Percentiles rank a stretch among this genome's conserved stretches.
Conservation (phyloP, 2,797 vertebrate genomes). For the Poeciliopsis turneri region DNA sequence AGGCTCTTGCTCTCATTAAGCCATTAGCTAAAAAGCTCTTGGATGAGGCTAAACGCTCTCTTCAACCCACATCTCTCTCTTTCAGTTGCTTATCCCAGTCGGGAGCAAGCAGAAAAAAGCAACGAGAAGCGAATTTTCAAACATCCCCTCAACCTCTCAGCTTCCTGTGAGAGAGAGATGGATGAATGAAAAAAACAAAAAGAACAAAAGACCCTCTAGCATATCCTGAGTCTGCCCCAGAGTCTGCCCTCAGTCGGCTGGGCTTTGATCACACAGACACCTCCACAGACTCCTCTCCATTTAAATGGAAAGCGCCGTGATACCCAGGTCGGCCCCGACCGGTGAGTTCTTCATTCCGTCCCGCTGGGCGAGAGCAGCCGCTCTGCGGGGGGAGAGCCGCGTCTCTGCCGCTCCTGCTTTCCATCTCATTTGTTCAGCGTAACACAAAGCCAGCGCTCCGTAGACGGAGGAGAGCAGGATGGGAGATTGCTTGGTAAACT, state of each 20-base stretch:
- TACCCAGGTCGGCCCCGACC: constrained; percentile 20
- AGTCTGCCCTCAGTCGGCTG: constrained; percentile 7
- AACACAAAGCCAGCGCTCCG: constrained; percentile 11
- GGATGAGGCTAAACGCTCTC: background rate
- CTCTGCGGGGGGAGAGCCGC: constrained; percentile 6
- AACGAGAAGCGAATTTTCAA: constrained; percentile 9
- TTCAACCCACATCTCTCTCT: background rate
- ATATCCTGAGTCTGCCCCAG: constrained; percentile 7
- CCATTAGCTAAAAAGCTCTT: background rate
- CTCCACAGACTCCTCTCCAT: constrained; percentile 11
- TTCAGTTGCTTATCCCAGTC: constrained; percentile 5
- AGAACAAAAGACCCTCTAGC: constrained; percentile 6
- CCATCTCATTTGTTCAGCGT: constrained; percentile 30
- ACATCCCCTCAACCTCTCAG: constrained; percentile 4
- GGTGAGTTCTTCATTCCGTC: constrained; percentile 23
- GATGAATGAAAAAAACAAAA: too few species aligned
- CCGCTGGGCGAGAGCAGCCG: constrained; percentile 12
- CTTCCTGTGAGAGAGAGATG: background rate
- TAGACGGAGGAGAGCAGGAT: constrained; percentile 3
- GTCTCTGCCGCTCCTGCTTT: constrained; percentile 32
- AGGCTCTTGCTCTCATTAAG: background rate
- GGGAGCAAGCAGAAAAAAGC: constrained; percentile 5
- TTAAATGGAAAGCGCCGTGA: constrained; percentile 10
- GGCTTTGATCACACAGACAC: constrained; percentile 13
- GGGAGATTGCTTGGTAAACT: constrained; percentile 16